These are phyloP conservation scores for Aphaenogaster rudis DNA, from an alignment of 1,140 invertebrate species.

Conservation along the genomic window DNA sequence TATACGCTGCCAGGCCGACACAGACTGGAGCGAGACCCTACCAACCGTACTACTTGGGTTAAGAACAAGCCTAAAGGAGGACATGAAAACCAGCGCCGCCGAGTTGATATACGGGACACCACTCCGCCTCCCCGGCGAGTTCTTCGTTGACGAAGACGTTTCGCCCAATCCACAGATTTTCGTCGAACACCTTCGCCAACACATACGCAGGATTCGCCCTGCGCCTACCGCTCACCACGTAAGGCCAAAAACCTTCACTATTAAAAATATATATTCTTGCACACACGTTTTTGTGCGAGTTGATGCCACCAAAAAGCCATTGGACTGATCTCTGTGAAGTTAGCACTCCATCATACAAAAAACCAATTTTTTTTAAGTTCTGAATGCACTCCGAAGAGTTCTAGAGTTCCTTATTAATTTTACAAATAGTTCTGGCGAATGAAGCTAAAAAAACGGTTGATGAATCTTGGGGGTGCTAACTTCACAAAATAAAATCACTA, in stretches of 20 bases:
- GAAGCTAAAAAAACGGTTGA: too few relatives aligned
- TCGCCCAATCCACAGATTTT: neutral
- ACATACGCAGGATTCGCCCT: neutral
- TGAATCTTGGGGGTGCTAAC: too few relatives aligned
- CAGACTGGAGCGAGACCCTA: conserved; percentile 10
- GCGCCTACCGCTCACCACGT: neutral
- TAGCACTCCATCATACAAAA: too few relatives aligned
- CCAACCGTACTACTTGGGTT: neutral
- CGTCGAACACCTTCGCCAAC: neutral
- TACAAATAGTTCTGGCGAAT: too few relatives aligned
- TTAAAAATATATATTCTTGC: neutral
- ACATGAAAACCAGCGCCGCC: conserved; percentile 4
- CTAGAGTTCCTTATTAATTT: too few relatives aligned
- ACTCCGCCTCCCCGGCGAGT: conserved; percentile 14
- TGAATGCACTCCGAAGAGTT: too few relatives aligned
- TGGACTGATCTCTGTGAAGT: neutral
- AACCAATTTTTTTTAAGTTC: too few relatives aligned
- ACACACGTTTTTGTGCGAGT: neutral
- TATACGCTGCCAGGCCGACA: neutral
- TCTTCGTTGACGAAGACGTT: conserved; percentile 2
- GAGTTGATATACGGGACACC: conserved; percentile 5
- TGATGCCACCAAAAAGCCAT: neutral
- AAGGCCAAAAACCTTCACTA: neutral
- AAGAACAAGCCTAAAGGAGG: neutral
- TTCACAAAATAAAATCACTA: too few relatives aligned